Evolutionary conservation across 2,113 vertebrate species (phyloP).

Genomic region (Elgaria multicarinata): DNA sequence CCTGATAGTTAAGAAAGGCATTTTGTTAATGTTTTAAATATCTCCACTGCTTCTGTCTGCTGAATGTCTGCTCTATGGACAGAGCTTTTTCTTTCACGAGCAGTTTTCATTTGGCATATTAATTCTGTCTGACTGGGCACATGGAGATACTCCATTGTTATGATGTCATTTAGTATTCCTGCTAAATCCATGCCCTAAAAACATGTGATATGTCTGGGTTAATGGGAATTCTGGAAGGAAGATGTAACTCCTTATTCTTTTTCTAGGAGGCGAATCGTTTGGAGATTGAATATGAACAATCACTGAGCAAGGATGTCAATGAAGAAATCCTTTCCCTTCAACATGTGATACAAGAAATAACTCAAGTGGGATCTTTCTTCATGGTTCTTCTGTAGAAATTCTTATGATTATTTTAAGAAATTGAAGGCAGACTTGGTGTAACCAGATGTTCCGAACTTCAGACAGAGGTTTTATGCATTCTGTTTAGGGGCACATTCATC

Average conservation of each 20-base stretch:
- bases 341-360: conserved; percentile 73
- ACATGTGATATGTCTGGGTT: not conserved
- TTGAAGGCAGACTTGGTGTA: not conserved
- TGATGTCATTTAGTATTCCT: not conserved
- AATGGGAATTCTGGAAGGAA: not conserved
- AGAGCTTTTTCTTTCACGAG: not conserved
- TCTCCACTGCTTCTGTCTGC: not conserved
- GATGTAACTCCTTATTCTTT: conserved; percentile 17
- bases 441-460: not conserved
- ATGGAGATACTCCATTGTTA: not conserved
- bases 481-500: not conserved
- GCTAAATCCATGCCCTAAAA: not conserved
- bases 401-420: not conserved
- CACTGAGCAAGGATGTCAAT: conserved; percentile 62
- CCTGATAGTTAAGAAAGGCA: not conserved
- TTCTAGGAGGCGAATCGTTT: conserved; percentile 72
- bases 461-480: not conserved
- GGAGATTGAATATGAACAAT: conserved; percentile 70
- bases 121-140: not conserved
- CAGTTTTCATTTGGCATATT: not conserved
- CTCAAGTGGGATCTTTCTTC: conserved; percentile 31
- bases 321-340: conserved; percentile 76
- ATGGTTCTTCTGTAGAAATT: not conserved
- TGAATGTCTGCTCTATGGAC: not conserved
- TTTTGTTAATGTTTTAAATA: not conserved